phyloP scores from a whole-genome alignment of 2,888 invertebrate genomes.

The Pollenia labialis region DNA sequence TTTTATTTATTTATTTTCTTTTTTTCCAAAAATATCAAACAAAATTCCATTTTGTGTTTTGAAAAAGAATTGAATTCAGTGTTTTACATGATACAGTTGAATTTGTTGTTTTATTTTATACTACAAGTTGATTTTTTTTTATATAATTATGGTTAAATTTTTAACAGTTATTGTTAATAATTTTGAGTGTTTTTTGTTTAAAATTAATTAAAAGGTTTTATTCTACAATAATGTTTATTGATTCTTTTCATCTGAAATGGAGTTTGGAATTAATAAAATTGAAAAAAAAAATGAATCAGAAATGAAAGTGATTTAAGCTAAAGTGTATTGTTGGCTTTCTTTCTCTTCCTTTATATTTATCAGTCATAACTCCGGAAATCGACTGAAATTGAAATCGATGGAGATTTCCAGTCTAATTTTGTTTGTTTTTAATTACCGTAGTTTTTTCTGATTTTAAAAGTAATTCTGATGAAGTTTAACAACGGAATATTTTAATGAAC shows the following conservation, averaged over 20 bases:
- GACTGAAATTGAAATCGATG: too few species aligned
- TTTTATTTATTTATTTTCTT: too few species aligned
- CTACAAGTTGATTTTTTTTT: constrained; percentile 29
- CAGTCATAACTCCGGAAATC: too few species aligned
- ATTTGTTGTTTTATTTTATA: constrained; percentile 45
- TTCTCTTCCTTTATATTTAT: too few species aligned
- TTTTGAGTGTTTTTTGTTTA: constrained; percentile 28
- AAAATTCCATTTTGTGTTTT: constrained; percentile 47
- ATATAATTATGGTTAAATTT: constrained; percentile 41
- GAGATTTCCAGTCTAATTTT: too few species aligned
- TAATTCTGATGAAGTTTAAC: too few species aligned
- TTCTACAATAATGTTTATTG: constrained; percentile 46
- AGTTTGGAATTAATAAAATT: constrained; percentile 19
- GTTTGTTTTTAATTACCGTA: too few species aligned
- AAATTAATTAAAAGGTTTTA: constrained; percentile 36
- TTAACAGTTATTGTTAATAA: constrained; percentile 51
- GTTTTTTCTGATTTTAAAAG: too few species aligned
- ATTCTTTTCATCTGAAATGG: neutral
- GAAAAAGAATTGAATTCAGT: constrained; percentile 55
- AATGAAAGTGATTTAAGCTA: too few species aligned
- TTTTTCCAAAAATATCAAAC: constrained; percentile 35
- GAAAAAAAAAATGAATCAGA: neutral
- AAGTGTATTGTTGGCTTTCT: too few species aligned
- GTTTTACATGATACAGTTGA: constrained; percentile 49
- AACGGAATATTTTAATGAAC: too few species aligned